These are phyloP conservation scores for Bombylius major DNA, from an alignment of 2,888 invertebrate genomes.

Conservation along the genomic window DNA sequence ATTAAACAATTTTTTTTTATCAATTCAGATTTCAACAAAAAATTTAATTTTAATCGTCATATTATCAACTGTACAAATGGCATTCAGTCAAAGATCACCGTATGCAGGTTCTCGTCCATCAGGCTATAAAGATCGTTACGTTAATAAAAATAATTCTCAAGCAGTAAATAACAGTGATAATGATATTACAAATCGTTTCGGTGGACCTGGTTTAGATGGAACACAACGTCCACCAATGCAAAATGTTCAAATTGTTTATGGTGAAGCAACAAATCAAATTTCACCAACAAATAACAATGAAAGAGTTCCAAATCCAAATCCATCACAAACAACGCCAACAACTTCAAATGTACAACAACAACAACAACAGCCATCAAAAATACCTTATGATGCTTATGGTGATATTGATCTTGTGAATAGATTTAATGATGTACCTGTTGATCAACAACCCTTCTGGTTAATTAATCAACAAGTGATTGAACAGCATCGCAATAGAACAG, in stretches of 20 bases:
- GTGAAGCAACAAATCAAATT: constrained; percentile 8
- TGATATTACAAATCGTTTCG: constrained; percentile 41
- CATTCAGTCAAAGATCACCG: constrained; percentile 43
- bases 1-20: no score
- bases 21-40: neutral
- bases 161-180: constrained; percentile 6
- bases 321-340: neutral
- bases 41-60: constrained; percentile 1
- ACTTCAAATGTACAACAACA: neutral
- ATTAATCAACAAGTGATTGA: constrained; percentile 56
- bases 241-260: constrained; percentile 23
- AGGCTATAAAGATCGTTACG: constrained; percentile 46
- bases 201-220: constrained; percentile 27
- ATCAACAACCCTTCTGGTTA: constrained; percentile 60
- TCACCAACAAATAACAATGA: neutral
- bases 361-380: constrained; percentile 13
- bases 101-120: constrained; percentile 48
- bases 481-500: constrained; percentile 37
- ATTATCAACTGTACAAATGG: neutral
- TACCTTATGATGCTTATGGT: constrained; percentile 55
- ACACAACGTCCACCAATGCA: constrained; percentile 23
- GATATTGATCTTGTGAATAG: constrained; percentile 48
- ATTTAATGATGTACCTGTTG: constrained; percentile 50
- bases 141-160: constrained; percentile 12
- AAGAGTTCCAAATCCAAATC: neutral